phyloP scores from a whole-genome alignment of 2,888 invertebrate genomes.

The Pinctada fucata region DNA sequence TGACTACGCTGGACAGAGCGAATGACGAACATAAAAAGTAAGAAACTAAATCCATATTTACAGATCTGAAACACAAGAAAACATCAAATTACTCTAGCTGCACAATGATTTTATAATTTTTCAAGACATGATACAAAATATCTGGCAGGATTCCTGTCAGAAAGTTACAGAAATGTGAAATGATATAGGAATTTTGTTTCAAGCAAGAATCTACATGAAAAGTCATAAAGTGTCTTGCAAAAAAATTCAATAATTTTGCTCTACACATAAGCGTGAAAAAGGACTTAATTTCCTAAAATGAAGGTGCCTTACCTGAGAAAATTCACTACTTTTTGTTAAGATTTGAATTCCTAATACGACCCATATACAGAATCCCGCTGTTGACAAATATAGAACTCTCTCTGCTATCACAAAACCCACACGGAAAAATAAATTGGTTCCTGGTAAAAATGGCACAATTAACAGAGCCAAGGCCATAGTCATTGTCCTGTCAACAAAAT shows the following conservation, averaged over 20 bases:
- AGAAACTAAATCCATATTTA: conserved; percentile 45
- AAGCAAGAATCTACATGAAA: too few species aligned
- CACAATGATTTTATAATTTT: too few species aligned
- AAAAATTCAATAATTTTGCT: too few species aligned
- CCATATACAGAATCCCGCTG: conserved; percentile 87
- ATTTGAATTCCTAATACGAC: conserved; percentile 81
- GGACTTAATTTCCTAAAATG: too few species aligned
- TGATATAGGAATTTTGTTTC: too few species aligned
- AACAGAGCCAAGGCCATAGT: conserved; percentile 82
- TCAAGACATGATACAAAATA: too few species aligned
- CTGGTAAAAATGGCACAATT: conserved; percentile 89
- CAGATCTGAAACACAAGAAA: conserved; percentile 45
- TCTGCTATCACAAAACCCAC: conserved; percentile 95
- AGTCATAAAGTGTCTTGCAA: too few species aligned
- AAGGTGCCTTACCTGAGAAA: background rate
- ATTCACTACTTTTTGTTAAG: conserved; percentile 29
- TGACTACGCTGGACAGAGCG: conserved; percentile 75
- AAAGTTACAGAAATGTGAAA: too few species aligned
- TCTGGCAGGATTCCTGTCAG: too few species aligned
- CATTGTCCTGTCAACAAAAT: conserved; percentile 60
- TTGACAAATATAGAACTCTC: conserved; percentile 89
- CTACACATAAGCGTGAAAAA: too few species aligned
- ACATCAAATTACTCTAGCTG: too few species aligned
- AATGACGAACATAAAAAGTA: conserved; percentile 66
- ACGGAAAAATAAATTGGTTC: conserved; percentile 88